A percentile compares a stretch with the other conserved stretches of the same genome.
Evolutionary conservation across 2,888 invertebrate genomes (phyloP).

Genomic region (Cosmia pyralina): DNA sequence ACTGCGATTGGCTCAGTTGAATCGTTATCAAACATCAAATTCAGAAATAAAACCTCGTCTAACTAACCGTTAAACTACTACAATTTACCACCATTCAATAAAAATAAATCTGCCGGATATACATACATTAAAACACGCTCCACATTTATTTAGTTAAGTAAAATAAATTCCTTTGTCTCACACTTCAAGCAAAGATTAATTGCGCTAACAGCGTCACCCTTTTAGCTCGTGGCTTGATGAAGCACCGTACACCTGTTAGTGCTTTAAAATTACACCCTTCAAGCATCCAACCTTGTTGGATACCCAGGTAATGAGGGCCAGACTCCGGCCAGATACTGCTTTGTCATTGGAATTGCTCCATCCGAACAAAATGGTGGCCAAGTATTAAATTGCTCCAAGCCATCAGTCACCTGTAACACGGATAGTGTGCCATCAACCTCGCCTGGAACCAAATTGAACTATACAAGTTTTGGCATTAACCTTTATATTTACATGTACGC

Average conservation of each 20-base stretch:
- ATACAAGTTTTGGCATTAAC: slow-evolving; percentile 58
- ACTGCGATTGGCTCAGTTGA: too few species aligned
- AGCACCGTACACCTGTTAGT: slow-evolving; percentile 56
- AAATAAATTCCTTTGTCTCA: slow-evolving; percentile 50
- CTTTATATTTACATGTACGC: slow-evolving; percentile 44
- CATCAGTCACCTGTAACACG: slow-evolving; percentile 74
- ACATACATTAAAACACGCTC: slow-evolving; percentile 8
- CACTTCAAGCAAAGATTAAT: slow-evolving; percentile 63
- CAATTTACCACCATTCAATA: slow-evolving; percentile 3
- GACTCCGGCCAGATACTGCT: slow-evolving; percentile 73
- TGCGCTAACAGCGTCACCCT: slow-evolving; percentile 62
- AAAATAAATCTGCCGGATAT: slow-evolving; percentile 21
- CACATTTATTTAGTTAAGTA: slow-evolving; percentile 27
- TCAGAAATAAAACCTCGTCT: not conserved
- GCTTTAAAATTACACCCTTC: slow-evolving; percentile 66
- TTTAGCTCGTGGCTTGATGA: slow-evolving; percentile 63
- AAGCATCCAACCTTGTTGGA: slow-evolving; percentile 52
- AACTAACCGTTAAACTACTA: not conserved
- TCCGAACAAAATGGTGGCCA: slow-evolving; percentile 74
- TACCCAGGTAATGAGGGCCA: slow-evolving; percentile 66
- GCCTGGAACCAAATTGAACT: slow-evolving; percentile 70
- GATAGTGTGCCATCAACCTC: slow-evolving; percentile 67
- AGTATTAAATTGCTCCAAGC: slow-evolving; percentile 75
- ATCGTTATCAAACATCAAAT: not conserved
- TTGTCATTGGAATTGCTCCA: slow-evolving; percentile 79